Percentiles rank a stretch among this genome's conserved stretches.
Evolutionary conservation across 2,797 vertebrate species (phyloP).

Genomic region (Lutjanus argentimaculatus): DNA sequence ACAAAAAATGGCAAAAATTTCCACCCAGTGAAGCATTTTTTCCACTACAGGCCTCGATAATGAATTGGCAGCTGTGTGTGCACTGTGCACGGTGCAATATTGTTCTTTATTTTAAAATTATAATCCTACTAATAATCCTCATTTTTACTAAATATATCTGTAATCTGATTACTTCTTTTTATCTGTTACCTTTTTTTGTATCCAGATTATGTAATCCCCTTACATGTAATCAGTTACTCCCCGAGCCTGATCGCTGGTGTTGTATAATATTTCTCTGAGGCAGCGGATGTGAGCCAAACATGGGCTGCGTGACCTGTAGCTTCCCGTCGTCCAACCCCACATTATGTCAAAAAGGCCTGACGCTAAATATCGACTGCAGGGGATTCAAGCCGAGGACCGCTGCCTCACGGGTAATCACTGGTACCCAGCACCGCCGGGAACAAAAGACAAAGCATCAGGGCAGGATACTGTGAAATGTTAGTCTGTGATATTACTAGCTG

Average conservation of each 20-base stretch:
- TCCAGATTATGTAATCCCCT: no score
- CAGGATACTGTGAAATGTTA: constrained; percentile 57
- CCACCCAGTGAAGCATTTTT: no score
- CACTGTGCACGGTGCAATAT: no score
- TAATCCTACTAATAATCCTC: no score
- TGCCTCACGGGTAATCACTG: constrained; percentile 52
- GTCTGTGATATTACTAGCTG: constrained; percentile 64
- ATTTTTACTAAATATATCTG: no score
- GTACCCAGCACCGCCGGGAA: constrained; percentile 40
- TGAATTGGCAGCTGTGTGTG: no score
- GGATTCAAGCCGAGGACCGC: constrained; percentile 17
- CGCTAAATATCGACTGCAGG: constrained; percentile 27
- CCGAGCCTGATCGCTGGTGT: not conserved
- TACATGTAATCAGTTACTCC: no score
- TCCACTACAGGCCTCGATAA: no score
- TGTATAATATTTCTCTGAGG: constrained; percentile 18
- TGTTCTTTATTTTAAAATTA: no score
- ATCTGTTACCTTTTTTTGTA: no score
- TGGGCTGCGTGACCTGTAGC: constrained; percentile 38
- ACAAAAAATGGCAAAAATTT: no score
- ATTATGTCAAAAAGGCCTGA: constrained; percentile 29
- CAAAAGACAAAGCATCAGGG: constrained; percentile 47
- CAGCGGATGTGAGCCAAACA: constrained; percentile 13
- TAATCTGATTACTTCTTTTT: no score
- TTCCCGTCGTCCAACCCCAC: constrained; percentile 11